Evolutionary conservation across 2,888 invertebrate genomes (phyloP), one percentile per base, ranked within the genome.

Genomic region (Drosophila picticornis): DNA sequence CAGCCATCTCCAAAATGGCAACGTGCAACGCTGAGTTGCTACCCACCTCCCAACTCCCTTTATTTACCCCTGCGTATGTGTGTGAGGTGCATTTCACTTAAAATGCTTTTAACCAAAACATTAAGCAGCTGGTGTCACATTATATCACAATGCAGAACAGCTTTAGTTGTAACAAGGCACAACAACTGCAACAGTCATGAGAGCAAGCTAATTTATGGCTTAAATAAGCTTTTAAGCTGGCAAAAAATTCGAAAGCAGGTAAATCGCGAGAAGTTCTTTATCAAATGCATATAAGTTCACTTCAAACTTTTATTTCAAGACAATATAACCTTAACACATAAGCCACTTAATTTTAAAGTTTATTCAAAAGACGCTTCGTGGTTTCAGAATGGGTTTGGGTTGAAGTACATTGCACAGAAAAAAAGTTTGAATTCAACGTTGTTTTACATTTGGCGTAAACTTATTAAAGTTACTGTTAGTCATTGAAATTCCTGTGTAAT

Each of bases 101-200:
- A 89, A 86, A 86, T 82, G 85, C 85, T 86, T 86, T 86, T 89
- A 86, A 89, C 89, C 85, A 89, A 89, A 89, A 89, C 89, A 89
- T 87, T 89, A 89, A 89, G 84, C 85, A 86, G 85, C 85, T 89
- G 85, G 89, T 89, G 89, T 87, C 87, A 88, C 84, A 86, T 86
- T 85, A 88, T 84, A 82, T 86, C 88, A 88, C 74, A 72, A 64
- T 68, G 69, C 59, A 75, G 70, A 74, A 70, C 70, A 62, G 73
- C 67, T 68, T 72, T 77, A 70, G 73, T 57, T 62, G 64, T 46
- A 66, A 79, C 62, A 63, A 58, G 72, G 68, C 70, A 51, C 67
- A 70, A 6, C 27, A 52, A 34, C 36, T 57, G 27, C 25, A 19
- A 27, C 57, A 31, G 46, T 25, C 32, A 50, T 19, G 4, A 36